Evolutionary conservation across 1,140 invertebrate species (phyloP).

Genomic region (Drosophila melanica): DNA sequence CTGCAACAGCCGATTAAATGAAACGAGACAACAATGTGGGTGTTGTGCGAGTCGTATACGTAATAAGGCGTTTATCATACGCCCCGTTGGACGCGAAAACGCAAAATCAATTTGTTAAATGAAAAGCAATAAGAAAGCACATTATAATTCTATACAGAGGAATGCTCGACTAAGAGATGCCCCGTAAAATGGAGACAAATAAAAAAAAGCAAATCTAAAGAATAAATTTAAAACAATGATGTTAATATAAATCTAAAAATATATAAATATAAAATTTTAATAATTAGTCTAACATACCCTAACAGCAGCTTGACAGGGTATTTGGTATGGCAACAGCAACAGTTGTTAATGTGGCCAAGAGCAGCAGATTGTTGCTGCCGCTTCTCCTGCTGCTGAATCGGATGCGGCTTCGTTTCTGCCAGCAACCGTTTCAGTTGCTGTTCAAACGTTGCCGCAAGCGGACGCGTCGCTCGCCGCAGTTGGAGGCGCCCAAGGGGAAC

Average conservation of each 20-base stretch:
- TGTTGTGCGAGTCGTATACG: conserved; percentile 26
- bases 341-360: conserved; percentile 8
- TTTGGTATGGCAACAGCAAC: conserved; percentile 21
- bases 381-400: conserved; percentile 1
- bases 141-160: not conserved
- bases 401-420: conserved; percentile 15
- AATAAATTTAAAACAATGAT: too few relatives aligned
- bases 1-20: conserved; percentile 21
- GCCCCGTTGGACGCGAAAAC: conserved; percentile 12
- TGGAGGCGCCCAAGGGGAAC: not conserved
- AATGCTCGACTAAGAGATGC: not conserved
- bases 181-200: not conserved
- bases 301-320: not conserved
- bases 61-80: conserved; percentile 28
- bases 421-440: conserved; percentile 52
- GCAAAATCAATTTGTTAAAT: conserved; percentile 30
- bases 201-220: too few relatives aligned
- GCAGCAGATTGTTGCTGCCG: conserved; percentile 22
- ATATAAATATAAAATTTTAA: too few relatives aligned
- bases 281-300: not conserved
- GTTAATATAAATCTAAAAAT: too few relatives aligned
- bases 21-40: not conserved
- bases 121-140: conserved; percentile 1
- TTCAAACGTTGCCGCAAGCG: conserved; percentile 55
- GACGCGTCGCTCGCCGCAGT: conserved; percentile 51